These are phyloP conservation scores for Drosophila teissieri DNA, from an alignment of 1,140 invertebrate species.

Conservation along the genomic window DNA sequence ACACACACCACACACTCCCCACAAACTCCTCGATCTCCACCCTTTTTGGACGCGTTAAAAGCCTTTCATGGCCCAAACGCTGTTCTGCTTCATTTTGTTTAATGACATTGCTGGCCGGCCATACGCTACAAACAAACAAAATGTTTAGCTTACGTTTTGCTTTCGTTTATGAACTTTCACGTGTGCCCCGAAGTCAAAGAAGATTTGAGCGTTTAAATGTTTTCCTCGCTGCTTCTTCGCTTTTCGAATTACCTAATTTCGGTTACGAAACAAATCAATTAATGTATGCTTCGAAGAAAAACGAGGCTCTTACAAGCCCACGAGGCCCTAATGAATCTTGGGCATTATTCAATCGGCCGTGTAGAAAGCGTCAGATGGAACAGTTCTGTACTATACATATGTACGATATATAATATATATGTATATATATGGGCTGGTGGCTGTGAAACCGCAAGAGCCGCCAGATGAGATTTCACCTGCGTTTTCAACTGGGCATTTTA, in stretches of 20 bases:
- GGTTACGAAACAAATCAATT: conserved; percentile 82
- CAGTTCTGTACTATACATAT: conserved; percentile 10
- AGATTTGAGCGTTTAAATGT: conserved; percentile 72
- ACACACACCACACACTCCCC: conserved; percentile 8
- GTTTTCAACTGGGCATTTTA: conserved; percentile 55
- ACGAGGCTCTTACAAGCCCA: background rate
- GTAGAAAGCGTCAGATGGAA: conserved; percentile 45
- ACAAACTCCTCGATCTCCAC: conserved; percentile 13
- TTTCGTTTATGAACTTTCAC: conserved; percentile 80
- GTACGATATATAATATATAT: background rate
- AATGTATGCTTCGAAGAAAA: conserved; percentile 51
- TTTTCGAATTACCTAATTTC: conserved; percentile 72
- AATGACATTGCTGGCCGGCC: conserved; percentile 62
- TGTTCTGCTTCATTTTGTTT: conserved; percentile 81
- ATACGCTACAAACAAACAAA: conserved; percentile 50
- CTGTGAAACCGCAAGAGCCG: conserved; percentile 29
- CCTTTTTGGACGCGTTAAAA: conserved; percentile 51
- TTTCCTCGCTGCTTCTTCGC: conserved; percentile 51
- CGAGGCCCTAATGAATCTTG: conserved; percentile 32
- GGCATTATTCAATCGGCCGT: conserved; percentile 38
- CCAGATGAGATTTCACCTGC: conserved; percentile 55
- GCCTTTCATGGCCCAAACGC: conserved; percentile 68
- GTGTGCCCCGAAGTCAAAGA: conserved; percentile 59
- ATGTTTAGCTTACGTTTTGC: conserved; percentile 67
- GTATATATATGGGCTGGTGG: background rate